These are phyloP conservation scores for Zootermopsis nevadensis DNA, from an alignment of 2,888 invertebrate genomes.

Conservation along the genomic window DNA sequence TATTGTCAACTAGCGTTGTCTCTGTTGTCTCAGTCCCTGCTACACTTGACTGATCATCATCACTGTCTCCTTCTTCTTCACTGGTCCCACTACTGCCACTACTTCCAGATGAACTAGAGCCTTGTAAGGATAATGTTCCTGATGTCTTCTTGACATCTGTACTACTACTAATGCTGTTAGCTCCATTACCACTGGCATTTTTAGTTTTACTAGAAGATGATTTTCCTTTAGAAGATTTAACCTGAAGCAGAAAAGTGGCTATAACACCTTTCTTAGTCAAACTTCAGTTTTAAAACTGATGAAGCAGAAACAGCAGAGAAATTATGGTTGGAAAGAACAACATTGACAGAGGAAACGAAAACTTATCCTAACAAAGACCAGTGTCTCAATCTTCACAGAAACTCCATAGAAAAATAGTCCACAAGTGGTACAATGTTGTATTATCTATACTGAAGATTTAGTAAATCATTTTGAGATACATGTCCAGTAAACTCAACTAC, in stretches of 20 bases:
- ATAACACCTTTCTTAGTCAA: too few relatives aligned
- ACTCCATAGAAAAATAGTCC: too few relatives aligned
- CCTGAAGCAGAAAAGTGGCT: constrained; percentile 27
- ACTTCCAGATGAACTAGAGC: constrained; percentile 5
- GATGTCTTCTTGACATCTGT: constrained; percentile 23
- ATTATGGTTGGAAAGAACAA: too few relatives aligned
- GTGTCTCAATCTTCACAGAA: too few relatives aligned
- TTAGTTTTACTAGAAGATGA: not conserved
- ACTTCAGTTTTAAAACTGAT: too few relatives aligned
- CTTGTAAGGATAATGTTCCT: constrained; percentile 10
- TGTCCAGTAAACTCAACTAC: too few relatives aligned
- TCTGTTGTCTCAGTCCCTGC: constrained; percentile 76
- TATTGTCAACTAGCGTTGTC: constrained; percentile 72
- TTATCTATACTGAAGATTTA: too few relatives aligned
- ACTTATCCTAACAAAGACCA: too few relatives aligned
- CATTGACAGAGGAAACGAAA: too few relatives aligned
- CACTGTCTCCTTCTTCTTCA: constrained; percentile 47
- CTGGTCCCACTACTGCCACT: constrained; percentile 48
- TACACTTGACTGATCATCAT: constrained; percentile 68
- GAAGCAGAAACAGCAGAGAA: too few relatives aligned
- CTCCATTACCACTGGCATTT: not conserved
- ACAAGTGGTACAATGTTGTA: too few relatives aligned
- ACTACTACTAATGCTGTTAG: constrained; percentile 25
- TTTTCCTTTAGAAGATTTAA: constrained; percentile 50
- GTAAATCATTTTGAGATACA: too few relatives aligned